Conservation (phyloP, 2,888 invertebrate genomes). For the Hymenopus coronatus region DNA sequence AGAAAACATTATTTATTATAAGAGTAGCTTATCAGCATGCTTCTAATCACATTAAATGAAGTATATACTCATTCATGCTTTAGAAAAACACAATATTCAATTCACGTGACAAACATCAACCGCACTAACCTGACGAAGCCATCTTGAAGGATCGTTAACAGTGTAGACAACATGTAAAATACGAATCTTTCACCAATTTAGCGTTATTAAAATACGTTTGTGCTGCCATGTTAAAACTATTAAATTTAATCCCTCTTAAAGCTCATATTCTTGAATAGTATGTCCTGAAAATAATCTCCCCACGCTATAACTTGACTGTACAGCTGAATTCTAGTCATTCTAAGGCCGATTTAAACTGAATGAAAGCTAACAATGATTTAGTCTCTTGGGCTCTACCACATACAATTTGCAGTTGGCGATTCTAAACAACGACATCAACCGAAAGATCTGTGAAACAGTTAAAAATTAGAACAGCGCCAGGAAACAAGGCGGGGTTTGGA, state of each 20-base stretch:
- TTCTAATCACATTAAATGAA: neutral
- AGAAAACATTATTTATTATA: neutral
- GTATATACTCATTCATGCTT: neutral
- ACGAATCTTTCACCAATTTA: neutral
- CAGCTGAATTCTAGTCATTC: neutral
- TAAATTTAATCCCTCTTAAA: neutral
- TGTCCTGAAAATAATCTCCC: neutral
- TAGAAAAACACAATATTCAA: conserved; percentile 28
- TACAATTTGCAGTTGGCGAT: neutral
- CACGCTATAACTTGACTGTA: neutral
- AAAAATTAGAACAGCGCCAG: neutral
- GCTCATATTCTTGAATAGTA: neutral
- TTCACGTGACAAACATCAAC: conserved; percentile 52
- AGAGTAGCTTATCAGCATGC: neutral
- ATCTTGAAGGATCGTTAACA: conserved; percentile 51
- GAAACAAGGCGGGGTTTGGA: neutral
- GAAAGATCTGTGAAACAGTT: neutral
- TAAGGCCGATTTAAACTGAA: neutral
- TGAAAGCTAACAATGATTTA: neutral
- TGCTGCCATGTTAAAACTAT: neutral
- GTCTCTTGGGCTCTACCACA: too few relatives aligned
- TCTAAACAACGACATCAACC: neutral
- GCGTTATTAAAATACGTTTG: neutral
- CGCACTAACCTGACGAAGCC: conserved; percentile 71
- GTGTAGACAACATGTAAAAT: neutral